A percentile compares a stretch with the other conserved stretches of the same genome.
Conservation (phyloP, 92 coral and sea anemone genomes). For the Montipora capitata region DNA sequence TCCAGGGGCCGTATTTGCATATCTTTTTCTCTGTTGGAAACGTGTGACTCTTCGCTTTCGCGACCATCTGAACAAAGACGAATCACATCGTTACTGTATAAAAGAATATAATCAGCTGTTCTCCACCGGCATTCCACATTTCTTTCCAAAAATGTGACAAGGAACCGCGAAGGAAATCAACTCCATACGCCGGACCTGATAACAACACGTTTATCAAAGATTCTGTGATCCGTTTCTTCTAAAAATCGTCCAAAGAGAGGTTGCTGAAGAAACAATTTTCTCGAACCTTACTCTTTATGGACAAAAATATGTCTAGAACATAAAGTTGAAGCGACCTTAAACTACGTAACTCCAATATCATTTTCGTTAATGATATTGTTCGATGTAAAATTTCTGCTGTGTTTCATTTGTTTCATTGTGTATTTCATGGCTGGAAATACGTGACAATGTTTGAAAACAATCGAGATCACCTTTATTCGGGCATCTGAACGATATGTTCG, state of each 20-base stretch:
- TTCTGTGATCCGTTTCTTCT: too few relatives aligned
- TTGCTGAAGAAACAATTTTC: not conserved
- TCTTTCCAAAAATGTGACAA: not conserved
- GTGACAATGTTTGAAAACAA: not conserved
- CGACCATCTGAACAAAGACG: not conserved
- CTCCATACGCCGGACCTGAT: not conserved
- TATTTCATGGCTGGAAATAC: not conserved
- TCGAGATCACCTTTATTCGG: not conserved
- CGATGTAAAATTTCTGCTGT: not conserved
- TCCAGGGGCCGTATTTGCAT: not conserved
- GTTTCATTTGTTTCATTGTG: not conserved
- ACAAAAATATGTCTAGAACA: too few relatives aligned
- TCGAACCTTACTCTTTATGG: too few relatives aligned
- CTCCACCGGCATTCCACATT: not conserved
- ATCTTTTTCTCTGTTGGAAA: not conserved
- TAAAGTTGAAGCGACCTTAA: too few relatives aligned
- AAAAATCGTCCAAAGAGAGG: not conserved
- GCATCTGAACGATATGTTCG: not conserved
- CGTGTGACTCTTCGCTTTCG: not conserved
- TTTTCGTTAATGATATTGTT: conserved; percentile 22
- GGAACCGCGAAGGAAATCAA: not conserved
- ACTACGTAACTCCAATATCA: not conserved
- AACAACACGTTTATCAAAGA: not conserved
- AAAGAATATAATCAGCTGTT: not conserved
- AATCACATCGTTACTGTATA: too few relatives aligned